Evolutionary conservation across 2,888 invertebrate genomes (phyloP).

Genomic region (Andrena fulva): DNA sequence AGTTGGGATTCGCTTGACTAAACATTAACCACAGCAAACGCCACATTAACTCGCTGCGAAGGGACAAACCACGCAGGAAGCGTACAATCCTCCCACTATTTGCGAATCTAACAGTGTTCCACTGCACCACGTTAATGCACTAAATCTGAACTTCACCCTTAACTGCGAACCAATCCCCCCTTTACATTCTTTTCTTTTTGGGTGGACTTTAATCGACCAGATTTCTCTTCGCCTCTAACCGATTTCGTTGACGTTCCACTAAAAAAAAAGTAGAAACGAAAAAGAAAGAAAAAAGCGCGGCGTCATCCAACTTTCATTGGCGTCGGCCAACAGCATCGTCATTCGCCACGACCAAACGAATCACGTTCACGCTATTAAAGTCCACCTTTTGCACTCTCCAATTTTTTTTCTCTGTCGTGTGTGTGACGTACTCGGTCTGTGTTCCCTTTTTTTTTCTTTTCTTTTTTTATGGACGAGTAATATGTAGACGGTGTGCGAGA

Average conservation of each 20-base stretch:
- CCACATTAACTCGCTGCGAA: constrained; percentile 15
- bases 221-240: constrained; percentile 64
- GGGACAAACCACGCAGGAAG: constrained; percentile 18
- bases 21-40: constrained; percentile 47
- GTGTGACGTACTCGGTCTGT: constrained; percentile 64
- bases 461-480: constrained; percentile 24
- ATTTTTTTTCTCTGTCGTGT: constrained; percentile 45
- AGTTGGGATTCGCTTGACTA: constrained; percentile 40
- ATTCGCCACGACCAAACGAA: constrained; percentile 56
- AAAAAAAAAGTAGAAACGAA: constrained; percentile 19
- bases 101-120: constrained; percentile 35
- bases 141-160: constrained; percentile 41
- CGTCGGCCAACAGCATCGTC: neutral
- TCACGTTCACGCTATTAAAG: constrained; percentile 63
- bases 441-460: constrained; percentile 31
- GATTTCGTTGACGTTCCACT: constrained; percentile 52
- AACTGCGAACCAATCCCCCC: constrained; percentile 43
- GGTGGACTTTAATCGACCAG: constrained; percentile 74
- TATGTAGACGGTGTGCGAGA: constrained; percentile 52
- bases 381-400: constrained; percentile 66
- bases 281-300: neutral
- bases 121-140: constrained; percentile 38
- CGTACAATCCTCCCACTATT: constrained; percentile 2
- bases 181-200: constrained; percentile 48
- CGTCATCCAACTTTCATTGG: constrained; percentile 8